A percentile compares a stretch with the other conserved stretches of the same genome.
Conservation (phyloP, 2,113 vertebrate genomes). For the Cyprinodon brontotheroides region DNA sequence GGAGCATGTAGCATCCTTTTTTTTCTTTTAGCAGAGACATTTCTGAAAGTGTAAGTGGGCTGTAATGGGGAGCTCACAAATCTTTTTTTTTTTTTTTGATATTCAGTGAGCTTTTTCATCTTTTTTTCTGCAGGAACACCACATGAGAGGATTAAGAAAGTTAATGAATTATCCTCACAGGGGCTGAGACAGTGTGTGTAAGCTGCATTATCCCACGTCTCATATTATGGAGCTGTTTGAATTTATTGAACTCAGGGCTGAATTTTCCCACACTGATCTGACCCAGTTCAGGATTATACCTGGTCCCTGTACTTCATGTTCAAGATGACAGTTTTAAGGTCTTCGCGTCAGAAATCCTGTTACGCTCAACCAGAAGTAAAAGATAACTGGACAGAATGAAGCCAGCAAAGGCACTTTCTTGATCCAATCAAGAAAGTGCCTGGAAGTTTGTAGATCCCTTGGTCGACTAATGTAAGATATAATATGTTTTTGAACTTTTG, state of each 20-base stretch:
- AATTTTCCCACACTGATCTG: constrained; percentile 77
- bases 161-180: constrained; percentile 79
- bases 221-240: constrained; percentile 75
- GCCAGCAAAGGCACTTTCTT: constrained; percentile 8
- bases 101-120: constrained; percentile 80
- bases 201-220: constrained; percentile 76
- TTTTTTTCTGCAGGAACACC: constrained; percentile 72
- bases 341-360: constrained; percentile 39
- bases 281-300: constrained; percentile 61
- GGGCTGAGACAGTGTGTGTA: constrained; percentile 73
- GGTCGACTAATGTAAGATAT: constrained; percentile 51
- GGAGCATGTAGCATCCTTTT: constrained; percentile 68
- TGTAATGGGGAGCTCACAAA: constrained; percentile 62
- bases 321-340: constrained; percentile 61
- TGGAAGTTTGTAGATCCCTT: constrained; percentile 35
- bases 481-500: constrained; percentile 59
- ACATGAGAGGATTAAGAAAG: constrained; percentile 77
- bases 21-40: constrained; percentile 49
- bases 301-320: constrained; percentile 52
- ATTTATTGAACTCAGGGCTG: constrained; percentile 73
- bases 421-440: constrained; percentile 49
- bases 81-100: constrained; percentile 78
- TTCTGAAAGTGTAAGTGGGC: constrained; percentile 54
- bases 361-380: constrained; percentile 21
- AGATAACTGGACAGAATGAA: constrained; percentile 8